Evolutionary conservation across 2,797 vertebrate species (phyloP).

Genomic region (Pangasius mekongensis): DNA sequence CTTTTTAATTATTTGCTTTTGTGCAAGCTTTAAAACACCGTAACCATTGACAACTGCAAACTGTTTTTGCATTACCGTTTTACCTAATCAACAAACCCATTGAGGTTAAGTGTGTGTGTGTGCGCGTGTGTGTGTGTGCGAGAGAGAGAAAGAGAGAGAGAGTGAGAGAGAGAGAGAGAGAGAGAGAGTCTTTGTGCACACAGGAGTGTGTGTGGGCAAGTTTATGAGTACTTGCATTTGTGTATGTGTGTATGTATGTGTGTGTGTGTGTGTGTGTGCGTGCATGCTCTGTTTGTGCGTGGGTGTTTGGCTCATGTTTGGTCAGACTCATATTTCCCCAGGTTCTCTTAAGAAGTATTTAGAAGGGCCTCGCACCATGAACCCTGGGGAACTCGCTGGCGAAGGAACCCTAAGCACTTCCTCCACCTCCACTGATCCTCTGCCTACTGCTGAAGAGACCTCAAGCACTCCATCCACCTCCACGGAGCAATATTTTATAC

Average conservation of each 20-base stretch:
- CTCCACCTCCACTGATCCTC: conserved; percentile 31
- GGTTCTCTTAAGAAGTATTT: conserved; percentile 39
- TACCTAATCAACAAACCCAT: conserved; percentile 15
- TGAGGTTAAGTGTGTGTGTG: not conserved
- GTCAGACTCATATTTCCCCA: conserved; percentile 20
- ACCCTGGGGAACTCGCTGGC: not conserved
- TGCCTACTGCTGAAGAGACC: conserved; percentile 18
- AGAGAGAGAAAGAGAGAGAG: conserved; percentile 18
- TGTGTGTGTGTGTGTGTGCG: conserved; percentile 13
- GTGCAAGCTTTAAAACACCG: not conserved
- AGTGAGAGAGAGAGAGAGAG: not conserved
- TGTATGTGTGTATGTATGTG: conserved; percentile 11
- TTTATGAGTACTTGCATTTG: not conserved
- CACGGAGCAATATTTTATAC: not conserved
- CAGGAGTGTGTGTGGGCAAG: not conserved
- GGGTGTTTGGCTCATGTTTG: conserved; percentile 25
- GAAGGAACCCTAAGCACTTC: conserved; percentile 34
- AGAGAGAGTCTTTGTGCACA: not conserved
- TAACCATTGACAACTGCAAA: not conserved
- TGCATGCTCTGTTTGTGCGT: not conserved
- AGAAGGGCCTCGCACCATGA: conserved; percentile 23
- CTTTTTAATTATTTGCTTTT: not conserved
- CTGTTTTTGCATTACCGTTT: not conserved
- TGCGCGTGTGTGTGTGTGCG: conserved; percentile 1
- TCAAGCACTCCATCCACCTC: conserved; percentile 6